phyloP scores from a whole-genome alignment of 2,888 invertebrate genomes.

The Pemphredon lugubris region DNA sequence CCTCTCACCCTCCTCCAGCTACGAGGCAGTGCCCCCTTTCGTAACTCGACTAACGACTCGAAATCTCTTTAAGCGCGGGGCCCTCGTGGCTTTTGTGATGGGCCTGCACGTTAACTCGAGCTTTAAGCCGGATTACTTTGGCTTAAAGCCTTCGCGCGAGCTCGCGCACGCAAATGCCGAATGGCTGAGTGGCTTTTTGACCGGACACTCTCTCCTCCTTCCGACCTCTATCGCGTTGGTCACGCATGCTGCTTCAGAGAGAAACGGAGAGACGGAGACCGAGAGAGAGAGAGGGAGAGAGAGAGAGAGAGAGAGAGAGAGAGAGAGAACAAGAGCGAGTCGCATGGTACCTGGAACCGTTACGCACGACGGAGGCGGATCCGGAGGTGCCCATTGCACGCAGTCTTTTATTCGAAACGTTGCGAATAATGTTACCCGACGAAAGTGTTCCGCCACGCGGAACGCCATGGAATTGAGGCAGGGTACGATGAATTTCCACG shows the following conservation, averaged over 20 bases:
- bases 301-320: too few species aligned
- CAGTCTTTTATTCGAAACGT: constrained; percentile 4
- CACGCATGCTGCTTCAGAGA: constrained; percentile 7
- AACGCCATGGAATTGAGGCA: neutral
- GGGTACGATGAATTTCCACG: neutral
- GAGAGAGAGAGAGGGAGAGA: too few species aligned
- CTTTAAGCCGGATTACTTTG: constrained; percentile 67
- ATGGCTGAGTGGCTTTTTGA: constrained; percentile 64
- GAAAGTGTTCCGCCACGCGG: neutral
- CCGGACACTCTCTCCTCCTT: constrained; percentile 30
- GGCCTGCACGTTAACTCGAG: constrained; percentile 61
- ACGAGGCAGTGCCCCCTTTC: constrained; percentile 36
- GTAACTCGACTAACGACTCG: constrained; percentile 66
- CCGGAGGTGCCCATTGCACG: neutral
- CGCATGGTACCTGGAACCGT: neutral
- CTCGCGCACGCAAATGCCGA: constrained; percentile 59
- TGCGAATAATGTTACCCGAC: neutral
- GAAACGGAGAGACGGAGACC: too few species aligned
- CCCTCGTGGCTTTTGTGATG: constrained; percentile 59
- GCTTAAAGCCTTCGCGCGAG: constrained; percentile 55
- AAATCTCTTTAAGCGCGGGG: constrained; percentile 66
- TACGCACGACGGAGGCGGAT: neutral
- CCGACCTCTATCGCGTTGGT: constrained; percentile 3
- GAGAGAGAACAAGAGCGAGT: too few species aligned
- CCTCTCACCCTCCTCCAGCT: constrained; percentile 29